These are phyloP conservation scores for Exocentrus adspersus DNA, from an alignment of 2,888 invertebrate genomes.

Conservation along the genomic window DNA sequence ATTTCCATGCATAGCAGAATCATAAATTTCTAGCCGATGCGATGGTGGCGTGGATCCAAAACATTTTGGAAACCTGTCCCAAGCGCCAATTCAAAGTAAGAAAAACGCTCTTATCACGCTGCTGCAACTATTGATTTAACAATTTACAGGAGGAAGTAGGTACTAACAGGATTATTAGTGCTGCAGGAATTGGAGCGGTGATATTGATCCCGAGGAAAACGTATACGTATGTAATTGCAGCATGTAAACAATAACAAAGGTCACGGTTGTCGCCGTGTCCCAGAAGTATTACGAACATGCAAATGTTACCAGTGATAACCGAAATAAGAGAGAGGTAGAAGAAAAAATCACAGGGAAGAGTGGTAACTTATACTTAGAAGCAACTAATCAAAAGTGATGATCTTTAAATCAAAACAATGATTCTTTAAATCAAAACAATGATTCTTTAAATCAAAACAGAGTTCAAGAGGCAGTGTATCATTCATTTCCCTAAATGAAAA, in stretches of 20 bases:
- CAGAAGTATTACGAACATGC: not conserved
- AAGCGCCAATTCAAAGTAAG: not conserved
- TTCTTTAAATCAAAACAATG: no score
- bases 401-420: no score
- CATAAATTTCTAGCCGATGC: not conserved
- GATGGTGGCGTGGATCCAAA: not conserved
- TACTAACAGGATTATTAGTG: constrained; percentile 14
- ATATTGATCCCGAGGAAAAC: constrained; percentile 3
- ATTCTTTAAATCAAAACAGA: no score
- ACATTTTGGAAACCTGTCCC: not conserved
- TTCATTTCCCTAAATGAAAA: no score
- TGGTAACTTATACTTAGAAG: no score
- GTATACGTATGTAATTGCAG: constrained; percentile 7
- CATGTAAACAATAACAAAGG: constrained; percentile 1
- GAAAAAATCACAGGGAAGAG: no score
- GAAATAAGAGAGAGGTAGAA: constrained; percentile 2
- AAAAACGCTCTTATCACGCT: not conserved
- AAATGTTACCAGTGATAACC: not conserved
- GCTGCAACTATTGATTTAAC: constrained; percentile 20
- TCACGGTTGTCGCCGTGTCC: not conserved
- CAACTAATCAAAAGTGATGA: no score
- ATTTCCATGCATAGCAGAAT: not conserved
- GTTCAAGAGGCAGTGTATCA: no score
- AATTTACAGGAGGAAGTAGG: not conserved
- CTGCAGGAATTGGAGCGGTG: not conserved